Evolutionary conservation across 1,140 invertebrate species (phyloP).

Genomic region (Halesus radiatus): DNA sequence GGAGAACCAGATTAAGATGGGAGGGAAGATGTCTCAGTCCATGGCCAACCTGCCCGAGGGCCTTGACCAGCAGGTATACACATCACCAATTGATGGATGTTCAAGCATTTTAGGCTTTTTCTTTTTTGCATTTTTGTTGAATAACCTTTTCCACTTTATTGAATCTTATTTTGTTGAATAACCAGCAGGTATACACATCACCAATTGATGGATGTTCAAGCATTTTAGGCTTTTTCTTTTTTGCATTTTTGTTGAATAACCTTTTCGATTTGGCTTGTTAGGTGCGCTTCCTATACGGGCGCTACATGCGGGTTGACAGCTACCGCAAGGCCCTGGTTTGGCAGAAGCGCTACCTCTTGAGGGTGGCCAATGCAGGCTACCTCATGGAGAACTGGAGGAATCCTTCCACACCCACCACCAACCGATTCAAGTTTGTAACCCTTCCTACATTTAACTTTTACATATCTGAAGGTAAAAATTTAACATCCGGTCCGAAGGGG

Average conservation of each 20-base stretch:
- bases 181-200: no score
- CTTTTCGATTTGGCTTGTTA: constrained; percentile 57
- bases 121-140: no score
- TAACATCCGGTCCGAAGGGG: no score
- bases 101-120: neutral
- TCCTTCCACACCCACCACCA: constrained; percentile 54
- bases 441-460: no score
- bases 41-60: constrained; percentile 60
- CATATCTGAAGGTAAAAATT: no score
- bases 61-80: constrained; percentile 52
- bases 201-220: neutral
- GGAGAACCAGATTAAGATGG: constrained; percentile 57
- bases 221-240: no score
- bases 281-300: constrained; percentile 78
- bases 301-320: constrained; percentile 83
- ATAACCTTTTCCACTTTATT: no score
- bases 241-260: no score
- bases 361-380: constrained; percentile 71
- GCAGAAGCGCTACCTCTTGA: constrained; percentile 87
- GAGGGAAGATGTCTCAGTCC: constrained; percentile 55
- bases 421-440: constrained; percentile 66
- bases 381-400: constrained; percentile 55
- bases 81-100: neutral
- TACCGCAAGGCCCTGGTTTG: constrained; percentile 86
- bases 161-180: no score